Conservation (phyloP, 2,888 invertebrate genomes). For the Chymomyza caudatula region DNA sequence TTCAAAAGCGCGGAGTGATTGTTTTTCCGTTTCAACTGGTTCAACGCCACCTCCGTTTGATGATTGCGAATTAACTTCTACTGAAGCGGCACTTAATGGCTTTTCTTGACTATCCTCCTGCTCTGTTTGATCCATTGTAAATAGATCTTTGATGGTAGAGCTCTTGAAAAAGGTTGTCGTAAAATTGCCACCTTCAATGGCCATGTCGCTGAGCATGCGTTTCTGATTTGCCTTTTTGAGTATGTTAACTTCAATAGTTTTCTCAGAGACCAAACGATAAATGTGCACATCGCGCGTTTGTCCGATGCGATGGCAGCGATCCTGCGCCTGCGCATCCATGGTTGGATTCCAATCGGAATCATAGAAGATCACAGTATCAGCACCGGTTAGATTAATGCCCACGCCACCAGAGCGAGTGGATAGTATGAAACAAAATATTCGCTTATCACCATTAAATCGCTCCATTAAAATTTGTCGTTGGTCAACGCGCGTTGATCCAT, state of each 20-base stretch:
- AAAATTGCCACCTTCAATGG: slow-evolving; percentile 99
- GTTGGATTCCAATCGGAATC: slow-evolving; percentile 99
- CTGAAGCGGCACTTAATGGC: slow-evolving; percentile 13
- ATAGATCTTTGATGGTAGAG: slow-evolving; percentile 95
- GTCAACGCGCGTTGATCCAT: slow-evolving; percentile 97
- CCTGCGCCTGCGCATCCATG: slow-evolving; percentile 98
- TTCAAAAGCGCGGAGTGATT: slow-evolving; percentile 84
- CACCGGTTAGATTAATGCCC: slow-evolving; percentile 98
- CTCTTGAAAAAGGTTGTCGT: slow-evolving; percentile 96
- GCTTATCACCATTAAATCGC: slow-evolving; percentile 95
- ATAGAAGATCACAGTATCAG: slow-evolving; percentile 99
- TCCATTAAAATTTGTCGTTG: slow-evolving; percentile 97
- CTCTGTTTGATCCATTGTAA: slow-evolving; percentile 84
- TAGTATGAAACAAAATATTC: slow-evolving; percentile 98
- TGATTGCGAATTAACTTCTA: slow-evolving; percentile 33
- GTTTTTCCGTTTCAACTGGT: slow-evolving; percentile 79
- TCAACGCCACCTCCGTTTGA: slow-evolving; percentile 21
- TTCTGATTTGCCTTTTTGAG: slow-evolving; percentile 99
- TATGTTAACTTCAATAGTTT: slow-evolving; percentile 99
- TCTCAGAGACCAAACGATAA: slow-evolving; percentile 96
- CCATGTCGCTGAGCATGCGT: slow-evolving; percentile 94
- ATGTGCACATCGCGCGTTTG: slow-evolving; percentile 99
- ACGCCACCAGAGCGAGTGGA: slow-evolving; percentile 98
- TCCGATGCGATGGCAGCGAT: slow-evolving; percentile 98
- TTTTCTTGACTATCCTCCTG: slow-evolving; percentile 54